Conservation (phyloP, 2,797 vertebrate species). For the Spondyliosoma cantharus region DNA sequence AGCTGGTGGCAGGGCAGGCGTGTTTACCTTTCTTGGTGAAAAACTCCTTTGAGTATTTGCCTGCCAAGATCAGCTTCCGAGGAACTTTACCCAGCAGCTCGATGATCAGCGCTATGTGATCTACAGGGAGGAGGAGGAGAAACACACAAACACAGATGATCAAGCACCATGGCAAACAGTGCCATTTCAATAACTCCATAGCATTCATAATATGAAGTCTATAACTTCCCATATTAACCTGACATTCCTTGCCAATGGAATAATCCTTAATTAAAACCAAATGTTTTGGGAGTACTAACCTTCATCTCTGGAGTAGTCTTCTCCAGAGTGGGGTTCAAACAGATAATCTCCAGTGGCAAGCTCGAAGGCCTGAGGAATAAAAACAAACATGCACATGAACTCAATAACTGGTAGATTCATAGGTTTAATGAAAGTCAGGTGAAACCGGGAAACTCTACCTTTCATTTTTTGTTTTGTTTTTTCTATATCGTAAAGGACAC, state of each 20-base stretch:
- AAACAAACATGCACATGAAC: not conserved
- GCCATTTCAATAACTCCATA: not conserved
- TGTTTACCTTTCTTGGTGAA: slow-evolving; percentile 99
- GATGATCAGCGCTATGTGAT: slow-evolving; percentile 98
- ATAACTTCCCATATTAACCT: not conserved
- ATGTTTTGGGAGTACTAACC: slow-evolving; percentile 74
- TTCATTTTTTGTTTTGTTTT: not conserved
- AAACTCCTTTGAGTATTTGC: slow-evolving; percentile 99
- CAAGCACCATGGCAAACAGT: not conserved
- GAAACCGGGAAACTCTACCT: not conserved
- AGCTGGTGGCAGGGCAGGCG: slow-evolving; percentile 7
- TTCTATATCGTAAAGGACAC: not conserved
- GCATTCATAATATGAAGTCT: not conserved
- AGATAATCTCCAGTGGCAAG: slow-evolving; percentile 97
- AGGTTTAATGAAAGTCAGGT: not conserved
- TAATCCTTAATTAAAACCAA: not conserved
- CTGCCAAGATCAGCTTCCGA: slow-evolving; percentile 93
- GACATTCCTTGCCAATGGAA: not conserved
- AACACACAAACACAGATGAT: slow-evolving; percentile 29
- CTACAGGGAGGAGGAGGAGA: slow-evolving; percentile 72
- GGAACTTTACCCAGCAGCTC: slow-evolving; percentile 98
- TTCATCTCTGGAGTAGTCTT: slow-evolving; percentile 98
- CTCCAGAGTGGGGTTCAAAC: slow-evolving; percentile 97
- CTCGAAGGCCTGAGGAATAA: slow-evolving; percentile 91
- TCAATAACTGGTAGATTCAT: not conserved